Evolutionary conservation across 35 echinoderm and acorn worm genomes (phyloP).

Genomic region (Apostichopus parvimensis): DNA sequence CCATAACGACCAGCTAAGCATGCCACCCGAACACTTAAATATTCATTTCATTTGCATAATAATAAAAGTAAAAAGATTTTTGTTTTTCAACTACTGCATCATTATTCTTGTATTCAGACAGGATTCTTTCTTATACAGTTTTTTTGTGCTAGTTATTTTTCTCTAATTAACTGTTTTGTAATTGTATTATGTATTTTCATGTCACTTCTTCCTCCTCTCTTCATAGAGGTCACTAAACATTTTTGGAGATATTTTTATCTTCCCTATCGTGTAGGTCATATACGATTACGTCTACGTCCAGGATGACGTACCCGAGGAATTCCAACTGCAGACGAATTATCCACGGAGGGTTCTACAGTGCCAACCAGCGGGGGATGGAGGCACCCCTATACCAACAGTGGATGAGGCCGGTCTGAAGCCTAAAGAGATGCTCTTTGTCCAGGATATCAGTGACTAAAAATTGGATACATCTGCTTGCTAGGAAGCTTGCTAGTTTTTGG

Average conservation of each 20-base stretch:
- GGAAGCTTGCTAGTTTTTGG: neutral
- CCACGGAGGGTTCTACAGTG: constrained; percentile 79
- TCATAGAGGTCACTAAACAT: neutral
- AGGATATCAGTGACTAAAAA: constrained; percentile 84
- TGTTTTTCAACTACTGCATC: too few species aligned
- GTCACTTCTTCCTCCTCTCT: neutral
- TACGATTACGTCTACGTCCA: constrained; percentile 96
- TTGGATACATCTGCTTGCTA: neutral
- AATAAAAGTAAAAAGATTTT: too few species aligned
- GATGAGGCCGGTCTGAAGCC: constrained; percentile 67
- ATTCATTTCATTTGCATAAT: too few species aligned
- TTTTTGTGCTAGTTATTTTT: too few species aligned
- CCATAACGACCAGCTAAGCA: too few species aligned
- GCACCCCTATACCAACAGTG: constrained; percentile 54
- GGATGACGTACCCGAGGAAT: constrained; percentile 83
- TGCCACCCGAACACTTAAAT: too few species aligned
- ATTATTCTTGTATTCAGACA: too few species aligned
- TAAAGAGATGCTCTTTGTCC: constrained; percentile 88
- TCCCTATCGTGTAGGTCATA: constrained; percentile 60
- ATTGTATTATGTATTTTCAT: neutral
- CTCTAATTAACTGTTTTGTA: too few species aligned
- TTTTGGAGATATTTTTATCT: neutral
- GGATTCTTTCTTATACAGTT: too few species aligned
- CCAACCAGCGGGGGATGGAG: constrained; percentile 6
- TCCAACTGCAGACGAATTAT: constrained; percentile 90